Evolutionary conservation across 2,888 invertebrate genomes (phyloP), one percentile per base, ranked within the genome.

Genomic region (Coleophora deauratella): DNA sequence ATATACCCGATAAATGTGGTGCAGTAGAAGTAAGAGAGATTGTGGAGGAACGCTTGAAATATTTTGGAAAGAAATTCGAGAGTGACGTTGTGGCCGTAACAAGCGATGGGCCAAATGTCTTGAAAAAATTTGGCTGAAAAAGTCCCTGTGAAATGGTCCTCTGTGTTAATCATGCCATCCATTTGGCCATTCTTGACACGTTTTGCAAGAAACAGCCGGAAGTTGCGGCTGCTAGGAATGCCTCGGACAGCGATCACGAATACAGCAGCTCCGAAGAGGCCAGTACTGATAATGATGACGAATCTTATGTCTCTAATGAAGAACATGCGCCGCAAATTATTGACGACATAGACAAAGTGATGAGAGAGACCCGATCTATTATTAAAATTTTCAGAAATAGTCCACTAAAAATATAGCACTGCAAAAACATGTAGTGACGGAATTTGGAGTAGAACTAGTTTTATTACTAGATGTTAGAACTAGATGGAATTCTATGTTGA

Each of bases 151-250:
- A 48, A 37, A 48, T 45, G 48, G 44, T 45, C 28, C 42, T 48
- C 21, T 45, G 45, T 39, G 37, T 45, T 42, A 48, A 48, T 35
- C 48, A 48, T 42, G 44, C 48, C 39, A 48, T 48, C 41, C 43
- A 41, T 37, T 37, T 42, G 28, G 38, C 35, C 34, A 35, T 42
- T 42, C 35, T 42, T 31, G 38, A 38, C 11, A 41, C 41, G 4
- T 37, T 41, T 32, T 32, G 32, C 21, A 21, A 47, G 35, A 38
- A 21, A 21, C 3, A 21, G 6, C 3, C 21, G 6, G 21, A 21
- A 21, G 21, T 6, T 21, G 6, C 21, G 6, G 21, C 6, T 21
- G 21, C 21, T 21, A 21, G 21, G 6, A 21, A 21, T 6, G 6
- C 21, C 3, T 6, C 21, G 3, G 21, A 4, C 6, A 21, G 21